Evolutionary conservation across 2,797 vertebrate genomes (phyloP).

Genomic region (Poecilia wingei): DNA sequence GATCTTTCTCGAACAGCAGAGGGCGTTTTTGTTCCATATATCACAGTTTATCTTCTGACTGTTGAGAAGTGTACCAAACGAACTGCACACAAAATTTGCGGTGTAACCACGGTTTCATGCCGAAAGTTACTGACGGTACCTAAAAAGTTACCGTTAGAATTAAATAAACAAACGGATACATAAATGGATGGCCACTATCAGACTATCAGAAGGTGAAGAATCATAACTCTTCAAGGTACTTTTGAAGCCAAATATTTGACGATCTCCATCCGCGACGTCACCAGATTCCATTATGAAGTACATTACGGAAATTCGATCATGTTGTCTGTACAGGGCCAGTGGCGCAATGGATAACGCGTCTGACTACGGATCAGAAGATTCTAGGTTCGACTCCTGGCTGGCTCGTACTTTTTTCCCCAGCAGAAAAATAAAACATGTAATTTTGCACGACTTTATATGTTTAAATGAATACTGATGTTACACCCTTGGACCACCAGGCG

Average conservation of each 20-base stretch:
- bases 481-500: too few species aligned
- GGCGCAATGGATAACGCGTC: constrained; percentile 72
- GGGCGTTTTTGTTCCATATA: too few species aligned
- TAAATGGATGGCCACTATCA: too few species aligned
- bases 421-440: neutral
- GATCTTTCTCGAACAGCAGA: neutral
- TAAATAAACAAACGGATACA: neutral
- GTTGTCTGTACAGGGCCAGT: neutral
- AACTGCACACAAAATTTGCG: too few species aligned
- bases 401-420: constrained; percentile 29
- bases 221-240: neutral
- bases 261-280: too few species aligned
- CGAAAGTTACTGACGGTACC: too few species aligned
- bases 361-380: constrained; percentile 76
- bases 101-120: too few species aligned
- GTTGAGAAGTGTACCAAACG: too few species aligned
- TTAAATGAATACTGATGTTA: neutral
- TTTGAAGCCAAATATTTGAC: too few species aligned
- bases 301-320: rapidly evolving
- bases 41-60: too few species aligned
- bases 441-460: neutral
- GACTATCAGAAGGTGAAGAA: neutral
- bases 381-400: constrained; percentile 75
- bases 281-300: neutral
- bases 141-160: neutral